phyloP scores from a whole-genome alignment of 2,113 vertebrate species.

The Ginglymostoma cirratum region DNA sequence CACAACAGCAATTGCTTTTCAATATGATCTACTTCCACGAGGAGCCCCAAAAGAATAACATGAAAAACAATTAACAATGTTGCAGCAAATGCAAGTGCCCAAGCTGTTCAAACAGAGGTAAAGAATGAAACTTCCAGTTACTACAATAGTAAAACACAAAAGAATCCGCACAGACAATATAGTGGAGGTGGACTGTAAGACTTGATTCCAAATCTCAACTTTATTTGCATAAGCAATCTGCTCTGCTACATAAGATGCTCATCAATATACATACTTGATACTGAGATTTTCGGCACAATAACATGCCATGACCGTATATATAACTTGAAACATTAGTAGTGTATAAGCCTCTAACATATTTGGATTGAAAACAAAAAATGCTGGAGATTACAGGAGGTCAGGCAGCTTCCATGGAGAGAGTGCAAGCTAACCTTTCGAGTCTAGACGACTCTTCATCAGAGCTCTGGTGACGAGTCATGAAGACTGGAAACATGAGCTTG shows the following conservation, averaged over 20 bases:
- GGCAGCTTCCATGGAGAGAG: no score
- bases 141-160: background rate
- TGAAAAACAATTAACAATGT: background rate
- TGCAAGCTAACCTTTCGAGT: no score
- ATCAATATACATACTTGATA: background rate
- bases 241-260: background rate
- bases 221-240: background rate
- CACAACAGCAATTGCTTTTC: background rate
- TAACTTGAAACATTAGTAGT: background rate
- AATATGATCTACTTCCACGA: background rate
- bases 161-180: background rate
- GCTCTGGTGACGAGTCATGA: no score
- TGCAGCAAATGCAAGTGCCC: background rate
- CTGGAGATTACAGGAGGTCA: no score
- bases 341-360: background rate
- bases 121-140: background rate
- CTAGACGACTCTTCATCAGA: no score
- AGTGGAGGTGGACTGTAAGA: background rate
- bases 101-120: background rate
- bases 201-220: background rate
- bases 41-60: background rate
- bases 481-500: no score
- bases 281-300: background rate
- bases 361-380: background rate
- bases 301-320: background rate